Conservation (phyloP, 2,888 invertebrate genomes). For the Zelleria hepariella region DNA sequence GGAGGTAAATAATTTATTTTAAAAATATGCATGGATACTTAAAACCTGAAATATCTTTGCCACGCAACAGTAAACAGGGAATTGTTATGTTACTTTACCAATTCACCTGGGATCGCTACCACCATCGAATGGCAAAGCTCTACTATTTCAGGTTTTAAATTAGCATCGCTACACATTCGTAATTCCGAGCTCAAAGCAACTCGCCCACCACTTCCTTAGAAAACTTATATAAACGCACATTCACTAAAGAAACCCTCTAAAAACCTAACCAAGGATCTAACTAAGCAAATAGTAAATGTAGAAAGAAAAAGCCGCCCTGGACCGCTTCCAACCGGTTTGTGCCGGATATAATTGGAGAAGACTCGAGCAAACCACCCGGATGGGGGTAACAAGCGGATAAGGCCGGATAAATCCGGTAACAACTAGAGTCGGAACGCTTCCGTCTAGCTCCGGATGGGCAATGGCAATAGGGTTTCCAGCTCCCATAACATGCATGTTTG, state of each 20-base stretch:
- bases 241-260: background rate
- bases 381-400: conserved; percentile 49
- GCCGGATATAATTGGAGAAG: conserved; percentile 65
- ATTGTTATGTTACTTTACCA: too few relatives aligned
- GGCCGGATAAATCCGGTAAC: background rate
- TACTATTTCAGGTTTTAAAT: too few relatives aligned
- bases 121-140: too few relatives aligned
- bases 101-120: too few relatives aligned
- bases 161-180: too few relatives aligned
- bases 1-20: background rate
- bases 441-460: background rate
- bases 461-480: too few relatives aligned
- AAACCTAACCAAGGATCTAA: background rate
- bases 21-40: too few relatives aligned
- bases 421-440: background rate
- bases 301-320: conserved; percentile 32
- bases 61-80: too few relatives aligned
- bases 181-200: background rate
- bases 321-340: conserved; percentile 48
- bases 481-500: background rate
- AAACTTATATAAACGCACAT: too few relatives aligned
- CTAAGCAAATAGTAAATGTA: background rate
- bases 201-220: too few relatives aligned
- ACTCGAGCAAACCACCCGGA: conserved; percentile 60
- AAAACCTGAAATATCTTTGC: too few relatives aligned